phyloP scores from a whole-genome alignment of 2,888 invertebrate species.

The Polia nebulosa region DNA sequence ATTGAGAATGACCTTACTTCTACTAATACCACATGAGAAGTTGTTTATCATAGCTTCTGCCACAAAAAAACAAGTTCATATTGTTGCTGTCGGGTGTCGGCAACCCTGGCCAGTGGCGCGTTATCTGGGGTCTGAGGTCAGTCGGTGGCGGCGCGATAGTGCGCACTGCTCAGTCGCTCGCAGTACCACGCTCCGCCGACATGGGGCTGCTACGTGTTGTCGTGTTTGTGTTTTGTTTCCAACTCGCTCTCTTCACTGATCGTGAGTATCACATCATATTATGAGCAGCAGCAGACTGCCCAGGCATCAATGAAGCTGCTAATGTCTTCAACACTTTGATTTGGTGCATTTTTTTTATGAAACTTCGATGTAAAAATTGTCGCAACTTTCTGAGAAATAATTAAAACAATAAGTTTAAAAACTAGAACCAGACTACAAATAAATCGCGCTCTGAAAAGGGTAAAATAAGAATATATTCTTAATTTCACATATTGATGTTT shows the following conservation, averaged over 20 bases:
- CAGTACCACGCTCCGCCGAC: conserved; percentile 10
- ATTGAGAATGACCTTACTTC: neutral
- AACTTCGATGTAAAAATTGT: too few species aligned
- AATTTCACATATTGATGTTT: too few species aligned
- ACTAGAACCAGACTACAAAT: too few species aligned
- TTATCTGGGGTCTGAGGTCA: conserved; percentile 52
- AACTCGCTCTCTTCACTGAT: conserved; percentile 70
- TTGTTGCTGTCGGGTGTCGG: conserved; percentile 10
- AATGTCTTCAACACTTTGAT: neutral
- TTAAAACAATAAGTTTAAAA: too few species aligned
- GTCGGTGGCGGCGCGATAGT: conserved; percentile 39
- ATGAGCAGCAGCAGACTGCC: neutral
- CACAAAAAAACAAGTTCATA: conserved; percentile 3
- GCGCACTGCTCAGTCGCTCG: neutral
- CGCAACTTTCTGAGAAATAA: neutral
- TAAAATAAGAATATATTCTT: too few species aligned
- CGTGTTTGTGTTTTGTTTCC: conserved; percentile 68
- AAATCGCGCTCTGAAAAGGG: too few species aligned
- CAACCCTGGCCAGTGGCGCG: conserved; percentile 36
- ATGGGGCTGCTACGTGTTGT: conserved; percentile 46
- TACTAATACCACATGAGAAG: neutral
- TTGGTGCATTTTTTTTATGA: neutral
- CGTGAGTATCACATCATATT: conserved; percentile 72
- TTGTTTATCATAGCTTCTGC: neutral
- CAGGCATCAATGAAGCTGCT: neutral